These are phyloP conservation scores for Contarinia nasturtii DNA, from an alignment of 1,140 invertebrate species.

Conservation along the genomic window DNA sequence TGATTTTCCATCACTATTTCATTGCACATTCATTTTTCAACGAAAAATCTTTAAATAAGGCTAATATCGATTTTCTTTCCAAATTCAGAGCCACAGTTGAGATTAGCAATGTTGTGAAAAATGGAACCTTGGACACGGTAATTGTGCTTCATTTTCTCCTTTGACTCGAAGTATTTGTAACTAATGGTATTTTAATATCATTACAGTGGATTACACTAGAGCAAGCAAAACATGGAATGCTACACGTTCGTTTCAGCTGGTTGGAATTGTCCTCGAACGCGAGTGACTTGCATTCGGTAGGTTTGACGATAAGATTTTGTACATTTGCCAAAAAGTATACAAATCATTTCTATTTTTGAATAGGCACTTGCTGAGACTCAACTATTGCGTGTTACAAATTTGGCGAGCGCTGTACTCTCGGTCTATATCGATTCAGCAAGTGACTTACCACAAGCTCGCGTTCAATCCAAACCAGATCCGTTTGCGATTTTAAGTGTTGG, in stretches of 20 bases:
- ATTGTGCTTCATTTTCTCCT: too few species aligned
- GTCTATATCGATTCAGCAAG: constrained; percentile 79
- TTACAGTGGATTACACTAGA: constrained; percentile 88
- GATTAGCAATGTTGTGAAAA: constrained; percentile 41
- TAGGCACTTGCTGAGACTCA: constrained; percentile 59
- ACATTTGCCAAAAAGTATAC: constrained; percentile 4
- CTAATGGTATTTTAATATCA: too few species aligned
- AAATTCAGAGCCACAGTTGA: constrained; percentile 40
- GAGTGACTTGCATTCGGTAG: constrained; percentile 52
- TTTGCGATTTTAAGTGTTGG: constrained; percentile 51
- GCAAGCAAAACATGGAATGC: constrained; percentile 80
- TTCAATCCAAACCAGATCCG: constrained; percentile 54
- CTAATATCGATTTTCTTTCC: constrained; percentile 6
- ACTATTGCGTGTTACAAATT: constrained; percentile 46
- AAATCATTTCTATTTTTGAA: constrained; percentile 10
- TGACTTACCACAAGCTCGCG: constrained; percentile 56
- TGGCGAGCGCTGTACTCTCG: constrained; percentile 58
- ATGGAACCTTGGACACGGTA: constrained; percentile 46
- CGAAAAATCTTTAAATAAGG: too few species aligned
- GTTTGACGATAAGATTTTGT: constrained; percentile 13
- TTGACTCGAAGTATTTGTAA: too few species aligned
- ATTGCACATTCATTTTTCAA: neutral
- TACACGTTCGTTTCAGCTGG: constrained; percentile 78
- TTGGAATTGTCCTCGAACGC: constrained; percentile 53
- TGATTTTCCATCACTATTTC: neutral